Percentiles rank a stretch among this genome's conserved stretches.
Conservation (phyloP, 2,797 vertebrate genomes). For the Micromesistius poutassou region DNA sequence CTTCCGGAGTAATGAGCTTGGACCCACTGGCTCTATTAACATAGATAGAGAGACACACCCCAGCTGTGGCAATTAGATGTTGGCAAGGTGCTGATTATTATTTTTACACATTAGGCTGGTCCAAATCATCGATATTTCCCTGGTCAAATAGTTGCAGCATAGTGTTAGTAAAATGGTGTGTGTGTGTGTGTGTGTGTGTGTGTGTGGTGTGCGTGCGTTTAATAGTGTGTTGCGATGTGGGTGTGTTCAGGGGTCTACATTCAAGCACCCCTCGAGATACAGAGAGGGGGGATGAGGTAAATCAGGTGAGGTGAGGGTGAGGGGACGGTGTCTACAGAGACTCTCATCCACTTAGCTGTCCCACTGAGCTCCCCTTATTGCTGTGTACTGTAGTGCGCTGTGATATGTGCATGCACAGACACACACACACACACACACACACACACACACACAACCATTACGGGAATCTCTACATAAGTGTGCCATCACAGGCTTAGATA, state of each 20-base stretch:
- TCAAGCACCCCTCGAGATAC: not conserved
- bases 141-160: constrained; percentile 37
- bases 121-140: constrained; percentile 51
- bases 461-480: constrained; percentile 28
- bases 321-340: constrained; percentile 28
- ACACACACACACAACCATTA: constrained; percentile 28
- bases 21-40: constrained; percentile 50
- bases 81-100: constrained; percentile 55
- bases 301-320: constrained; percentile 12
- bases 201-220: not conserved
- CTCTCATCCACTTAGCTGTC: constrained; percentile 16
- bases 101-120: constrained; percentile 45
- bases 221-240: not conserved
- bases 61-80: constrained; percentile 58
- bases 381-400: constrained; percentile 13
- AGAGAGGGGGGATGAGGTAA: not conserved
- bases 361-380: constrained; percentile 7
- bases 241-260: not conserved
- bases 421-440: constrained; percentile 18
- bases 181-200: constrained; percentile 12
- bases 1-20: constrained; percentile 67
- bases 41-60: constrained; percentile 22
- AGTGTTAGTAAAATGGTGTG: constrained; percentile 25
- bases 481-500: not conserved
- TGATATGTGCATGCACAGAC: constrained; percentile 18